Evolutionary conservation across 2,888 invertebrate genomes (phyloP), one percentile per base, ranked within the genome.

Genomic region (Brachypalpus laphriformis): DNA sequence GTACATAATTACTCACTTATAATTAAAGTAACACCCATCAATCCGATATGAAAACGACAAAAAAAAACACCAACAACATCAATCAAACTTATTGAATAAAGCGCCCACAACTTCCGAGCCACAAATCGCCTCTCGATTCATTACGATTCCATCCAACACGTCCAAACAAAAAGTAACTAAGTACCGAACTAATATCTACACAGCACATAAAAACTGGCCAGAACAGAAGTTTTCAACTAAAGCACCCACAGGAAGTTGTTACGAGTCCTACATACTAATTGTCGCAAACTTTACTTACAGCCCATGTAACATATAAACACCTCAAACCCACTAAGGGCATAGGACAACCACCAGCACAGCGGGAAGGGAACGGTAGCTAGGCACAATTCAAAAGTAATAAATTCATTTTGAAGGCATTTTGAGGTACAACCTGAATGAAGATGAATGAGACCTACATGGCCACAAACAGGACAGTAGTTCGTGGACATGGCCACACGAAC

Each of bases 131-230:
- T 16, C 5, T 59, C 25, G 40, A 68, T 59, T 76, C 76, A 76
- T 76, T 76, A 45, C 31, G 18, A 59, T 77, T 77, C 77, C 40
- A 31, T 51, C 22, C 68, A 54, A 34, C 70, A 54, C 61, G 54
- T 56, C 54, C 28, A 61, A 76, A 76, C 76, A 76, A 70, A 70
- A 70, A 61, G 77, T 77, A 51, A 34, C 77, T 61, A 45, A 61
- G 68, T 45, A 70, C 59, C 54, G 22, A 61, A 47, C 54, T 77
- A 77, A 77, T 70, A 61, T 70, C 70, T 66, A 57, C 42, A 57
- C 49, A 57, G 45, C 31, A 70, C 57, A 70, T 70, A 70, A 70
- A 63, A 59, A 45, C 54, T 25, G 18, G 34, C 20, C 22, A 9
- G 20, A 16, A 31, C 40, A 14, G 37, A 76, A 76, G 49, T 77